Evolutionary conservation across 2,888 invertebrate species (phyloP).

Genomic region (Cerceris rybyensis): DNA sequence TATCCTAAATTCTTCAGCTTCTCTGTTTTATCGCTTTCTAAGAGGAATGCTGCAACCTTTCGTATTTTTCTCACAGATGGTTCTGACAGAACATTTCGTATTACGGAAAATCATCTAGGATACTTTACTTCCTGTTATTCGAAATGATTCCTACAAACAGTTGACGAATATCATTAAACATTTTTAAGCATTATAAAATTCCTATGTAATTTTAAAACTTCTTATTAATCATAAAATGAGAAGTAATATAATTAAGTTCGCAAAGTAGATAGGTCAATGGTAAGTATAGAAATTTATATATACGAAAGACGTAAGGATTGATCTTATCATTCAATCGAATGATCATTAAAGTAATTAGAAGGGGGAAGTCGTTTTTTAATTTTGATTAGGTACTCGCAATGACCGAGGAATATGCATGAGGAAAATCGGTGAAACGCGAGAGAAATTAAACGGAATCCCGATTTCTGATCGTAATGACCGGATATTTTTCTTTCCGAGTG

Average conservation of each 20-base stretch:
- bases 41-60: conserved; percentile 40
- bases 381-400: neutral
- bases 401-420: conserved; percentile 15
- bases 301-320: conserved; percentile 13
- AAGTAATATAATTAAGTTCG: too few relatives aligned
- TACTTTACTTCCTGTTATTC: neutral
- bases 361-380: conserved; percentile 1
- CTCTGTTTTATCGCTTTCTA: conserved; percentile 26
- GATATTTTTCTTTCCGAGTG: conserved; percentile 3
- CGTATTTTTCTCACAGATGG: conserved; percentile 33
- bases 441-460: conserved; percentile 5
- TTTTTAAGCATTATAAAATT: too few relatives aligned
- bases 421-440: neutral
- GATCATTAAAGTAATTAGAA: conserved; percentile 9
- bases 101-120: conserved; percentile 27
- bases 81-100: conserved; percentile 44
- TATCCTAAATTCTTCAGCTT: conserved; percentile 39
- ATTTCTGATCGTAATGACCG: neutral
- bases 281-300: too few relatives aligned
- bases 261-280: too few relatives aligned
- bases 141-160: too few relatives aligned
- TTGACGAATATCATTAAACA: too few relatives aligned
- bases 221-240: too few relatives aligned
- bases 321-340: conserved; percentile 8
- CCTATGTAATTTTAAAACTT: too few relatives aligned